Base-by-base conservation (phyloP, 2,113 vertebrate species). In the Actinemys pallida region DNA sequence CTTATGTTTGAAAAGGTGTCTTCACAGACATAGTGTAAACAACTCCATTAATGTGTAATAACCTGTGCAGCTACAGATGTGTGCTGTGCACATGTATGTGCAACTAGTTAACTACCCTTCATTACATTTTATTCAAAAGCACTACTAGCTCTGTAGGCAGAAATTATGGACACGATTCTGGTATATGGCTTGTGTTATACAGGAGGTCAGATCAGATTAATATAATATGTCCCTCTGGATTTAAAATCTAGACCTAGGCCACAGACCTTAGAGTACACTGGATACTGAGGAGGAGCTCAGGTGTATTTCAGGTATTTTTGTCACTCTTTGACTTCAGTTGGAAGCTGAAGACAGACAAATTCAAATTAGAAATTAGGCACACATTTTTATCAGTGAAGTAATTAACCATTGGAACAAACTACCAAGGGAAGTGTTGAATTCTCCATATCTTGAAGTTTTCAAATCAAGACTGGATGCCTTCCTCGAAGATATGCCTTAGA, bases 141-240 rank as follows among this genome's bases (percentile, higher is more conserved):
- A 39, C 35, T 20, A 22, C 10, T 16, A 56, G 1, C 31, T 19
- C 8, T 5, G 10, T 10, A 76, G 12, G 7, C 12, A 84, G 72
- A 88, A 49, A 50, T 29, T 17, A 35, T 95, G 45, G 6, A 8
- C 12, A 50, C 5, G 12, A 39, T 72, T 86, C 89, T 90, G 5
- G 3, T 65, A 13, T 0, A 3, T 62, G 13, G 3, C 1, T 94
- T 93, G 86, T 47, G 5, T 50, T 11, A 4, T 8, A 35, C 20
- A 82, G 39, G 22, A 80, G 10, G 35, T 84, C 69, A 86, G 62
- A 45, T 29, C 75, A 4, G 1, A 12, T 72, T 47, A 80, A 11
- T 35, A 20, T 1, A 2, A 17, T 72, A 0, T 76, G 1, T 0
- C 0, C 27, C 0, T 1, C 20, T 54, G 52, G 22, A 39, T n/a